Evolutionary conservation across 2,113 vertebrate genomes (phyloP).

Genomic region (Sigmodon hispidus): DNA sequence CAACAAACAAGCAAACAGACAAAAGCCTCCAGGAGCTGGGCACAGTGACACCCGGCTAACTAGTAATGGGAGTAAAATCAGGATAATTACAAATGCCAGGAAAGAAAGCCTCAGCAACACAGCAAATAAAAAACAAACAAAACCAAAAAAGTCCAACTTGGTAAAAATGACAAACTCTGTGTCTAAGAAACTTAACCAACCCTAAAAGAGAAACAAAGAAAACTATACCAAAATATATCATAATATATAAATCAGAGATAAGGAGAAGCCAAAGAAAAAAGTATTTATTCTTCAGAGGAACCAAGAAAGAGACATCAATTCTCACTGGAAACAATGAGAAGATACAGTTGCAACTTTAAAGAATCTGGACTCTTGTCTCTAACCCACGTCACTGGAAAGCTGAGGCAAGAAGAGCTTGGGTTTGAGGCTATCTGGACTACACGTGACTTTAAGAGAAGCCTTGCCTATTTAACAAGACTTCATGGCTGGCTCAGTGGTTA

Average conservation of each 20-base stretch:
- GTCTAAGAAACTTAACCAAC: slow-evolving; percentile 21
- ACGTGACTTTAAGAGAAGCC: neutral
- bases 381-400: neutral
- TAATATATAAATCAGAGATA: neutral
- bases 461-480: neutral
- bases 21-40: neutral
- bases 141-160: neutral
- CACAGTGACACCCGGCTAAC: neutral
- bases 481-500: neutral
- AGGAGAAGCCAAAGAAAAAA: neutral
- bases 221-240: neutral
- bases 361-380: neutral
- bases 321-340: neutral
- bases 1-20: neutral
- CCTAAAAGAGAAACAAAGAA: slow-evolving; percentile 25
- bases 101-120: neutral
- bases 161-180: neutral
- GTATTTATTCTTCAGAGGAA: neutral
- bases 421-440: neutral
- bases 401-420: neutral
- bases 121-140: neutral
- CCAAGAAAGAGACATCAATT: neutral
- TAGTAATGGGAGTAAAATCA: neutral
- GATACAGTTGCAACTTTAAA: neutral
- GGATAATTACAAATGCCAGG: neutral